Evolutionary conservation across 1,140 invertebrate species (phyloP), one percentile per base, ranked within the genome.

Genomic region (Calliphora vicina): DNA sequence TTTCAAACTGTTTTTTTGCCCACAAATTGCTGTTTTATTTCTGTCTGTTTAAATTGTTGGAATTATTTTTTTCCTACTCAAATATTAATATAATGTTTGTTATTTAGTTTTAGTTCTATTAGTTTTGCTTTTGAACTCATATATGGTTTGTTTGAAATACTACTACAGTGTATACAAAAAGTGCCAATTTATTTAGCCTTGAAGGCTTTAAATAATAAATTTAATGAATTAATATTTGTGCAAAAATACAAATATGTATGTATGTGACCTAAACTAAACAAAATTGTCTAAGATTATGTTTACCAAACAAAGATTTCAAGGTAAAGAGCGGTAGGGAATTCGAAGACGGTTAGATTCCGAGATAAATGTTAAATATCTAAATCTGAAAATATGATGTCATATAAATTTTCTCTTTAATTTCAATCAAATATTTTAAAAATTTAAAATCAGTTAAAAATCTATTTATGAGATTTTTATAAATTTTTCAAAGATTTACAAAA

Each of bases 131-230:
- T 35, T 35, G 35, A 12, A 12, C 15, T 17, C 13, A 50, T 50
- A 17, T 50, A 6, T 17, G 13, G 45, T 50, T 50, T 17, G 45
- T 50, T 50, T 35, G 35, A 35, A 35, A 35, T 8, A 35, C n/a
- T n/a, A 10, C 6, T 35, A 35, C 35, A 2, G 35, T 15, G 42
- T 12, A 43, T 6, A 50, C 23, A 78, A 78, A 78, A 78, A 78
- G 17, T 78, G 74, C 35, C 35, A 78, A 78, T 78, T 45, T 78
- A 43, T 78, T 78, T 78, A 78, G 74, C 74, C 35, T 78, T 78
- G 74, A 23, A 78, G 35, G 35, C 74, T 43, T 78, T 23, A 45
- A 78, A 25, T 23, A 78, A 25, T 45, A 20, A 78, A 78, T 78
- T 78, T 78, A 43, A 78, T 78, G 74, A 78, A 78, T 23, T 78